phyloP scores from a whole-genome alignment of 1,140 invertebrate genomes.

The Drosophila funebris region DNA sequence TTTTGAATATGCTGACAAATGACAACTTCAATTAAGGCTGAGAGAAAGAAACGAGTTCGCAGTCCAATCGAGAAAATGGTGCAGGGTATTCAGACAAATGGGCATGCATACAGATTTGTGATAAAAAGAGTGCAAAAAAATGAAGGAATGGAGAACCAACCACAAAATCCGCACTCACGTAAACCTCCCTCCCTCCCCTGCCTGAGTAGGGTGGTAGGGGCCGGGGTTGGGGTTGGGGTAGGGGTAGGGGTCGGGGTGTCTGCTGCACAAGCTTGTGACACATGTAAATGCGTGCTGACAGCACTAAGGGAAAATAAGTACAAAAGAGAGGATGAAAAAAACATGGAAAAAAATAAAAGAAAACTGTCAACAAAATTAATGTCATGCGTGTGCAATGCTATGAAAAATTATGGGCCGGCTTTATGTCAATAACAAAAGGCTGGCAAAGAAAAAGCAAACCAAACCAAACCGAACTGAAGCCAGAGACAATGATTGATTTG shows the following conservation, averaged over 20 bases:
- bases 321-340: conserved; percentile 42
- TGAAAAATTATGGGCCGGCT: conserved; percentile 80
- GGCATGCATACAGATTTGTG: conserved; percentile 24
- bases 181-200: conserved; percentile 11
- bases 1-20: conserved; percentile 21
- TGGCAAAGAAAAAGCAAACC: conserved; percentile 30
- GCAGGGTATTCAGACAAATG: conserved; percentile 15
- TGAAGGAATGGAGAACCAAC: conserved; percentile 27
- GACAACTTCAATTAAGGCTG: conserved; percentile 46
- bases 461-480: conserved; percentile 6
- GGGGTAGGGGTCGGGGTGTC: neutral
- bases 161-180: conserved; percentile 61
- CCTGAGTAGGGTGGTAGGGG: neutral
- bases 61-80: neutral
- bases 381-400: conserved; percentile 80
- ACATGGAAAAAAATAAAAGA: conserved; percentile 63
- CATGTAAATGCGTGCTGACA: conserved; percentile 80
- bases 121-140: conserved; percentile 18
- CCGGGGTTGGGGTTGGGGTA: too few species aligned
- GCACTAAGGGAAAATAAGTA: conserved; percentile 60
- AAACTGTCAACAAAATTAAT: conserved; percentile 84
- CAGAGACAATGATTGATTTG: conserved; percentile 82
- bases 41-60: neutral
- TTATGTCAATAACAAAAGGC: conserved; percentile 77
- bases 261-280: conserved; percentile 52